These are phyloP conservation scores for Euthynnus affinis DNA, from an alignment of 2,797 vertebrate genomes.

Conservation along the genomic window DNA sequence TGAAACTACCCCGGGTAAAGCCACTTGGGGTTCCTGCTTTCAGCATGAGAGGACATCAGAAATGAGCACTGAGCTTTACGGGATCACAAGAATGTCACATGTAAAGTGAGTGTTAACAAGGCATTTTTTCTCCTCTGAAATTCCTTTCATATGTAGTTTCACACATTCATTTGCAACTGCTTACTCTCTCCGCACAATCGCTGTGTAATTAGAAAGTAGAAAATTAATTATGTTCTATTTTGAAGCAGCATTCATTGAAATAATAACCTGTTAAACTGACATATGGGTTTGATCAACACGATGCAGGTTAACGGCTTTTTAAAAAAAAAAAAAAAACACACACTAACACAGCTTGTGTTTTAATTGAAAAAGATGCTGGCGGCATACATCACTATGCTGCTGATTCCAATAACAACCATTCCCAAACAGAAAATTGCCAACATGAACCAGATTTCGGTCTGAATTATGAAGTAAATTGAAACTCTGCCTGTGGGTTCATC, in stretches of 20 bases:
- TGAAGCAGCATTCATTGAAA: background rate
- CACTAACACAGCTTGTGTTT: background rate
- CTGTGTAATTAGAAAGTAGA: too few relatives aligned
- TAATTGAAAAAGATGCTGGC: background rate
- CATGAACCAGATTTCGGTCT: too few relatives aligned
- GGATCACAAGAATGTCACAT: conserved; percentile 3
- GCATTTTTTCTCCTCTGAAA: background rate
- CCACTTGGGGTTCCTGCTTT: background rate
- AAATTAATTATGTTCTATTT: background rate
- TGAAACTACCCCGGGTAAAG: background rate
- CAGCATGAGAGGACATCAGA: background rate
- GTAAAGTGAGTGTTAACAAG: background rate
- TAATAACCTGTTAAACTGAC: background rate
- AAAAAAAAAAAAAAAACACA: too few relatives aligned
- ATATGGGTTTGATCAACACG: too few relatives aligned
- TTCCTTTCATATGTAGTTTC: background rate
- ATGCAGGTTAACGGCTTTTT: too few relatives aligned
- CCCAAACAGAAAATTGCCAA: too few relatives aligned
- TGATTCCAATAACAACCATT: background rate
- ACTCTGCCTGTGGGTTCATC: too few relatives aligned
- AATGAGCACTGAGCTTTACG: conserved; percentile 20
- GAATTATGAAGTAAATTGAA: too few relatives aligned
- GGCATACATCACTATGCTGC: background rate
- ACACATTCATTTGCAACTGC: background rate
- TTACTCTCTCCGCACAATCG: too few relatives aligned